phyloP scores from a whole-genome alignment of 2,113 vertebrate species.

The Pitta sordida region DNA sequence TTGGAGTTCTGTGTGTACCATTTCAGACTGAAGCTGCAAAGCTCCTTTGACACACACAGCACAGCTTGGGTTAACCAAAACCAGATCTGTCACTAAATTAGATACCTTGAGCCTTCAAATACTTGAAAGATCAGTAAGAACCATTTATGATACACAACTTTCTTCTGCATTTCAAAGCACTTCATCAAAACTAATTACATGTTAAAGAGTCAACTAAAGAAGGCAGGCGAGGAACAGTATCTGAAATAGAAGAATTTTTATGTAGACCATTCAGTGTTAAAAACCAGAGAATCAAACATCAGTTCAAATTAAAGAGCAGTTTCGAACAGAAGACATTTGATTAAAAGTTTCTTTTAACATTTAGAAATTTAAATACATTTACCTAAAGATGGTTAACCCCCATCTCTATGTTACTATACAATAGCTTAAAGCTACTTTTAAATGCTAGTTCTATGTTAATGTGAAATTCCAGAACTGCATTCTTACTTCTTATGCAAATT shows the following conservation, averaged over 20 bases:
- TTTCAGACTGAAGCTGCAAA: neutral
- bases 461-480: conserved; percentile 59
- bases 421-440: conserved; percentile 69
- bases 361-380: conserved; percentile 80
- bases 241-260: conserved; percentile 63
- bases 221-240: conserved; percentile 1
- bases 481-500: neutral
- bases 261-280: conserved; percentile 65
- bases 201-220: neutral
- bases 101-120: neutral
- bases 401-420: conserved; percentile 72
- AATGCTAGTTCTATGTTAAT: conserved; percentile 71
- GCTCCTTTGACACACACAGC: neutral
- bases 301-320: conserved; percentile 52
- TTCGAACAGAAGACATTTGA: conserved; percentile 70
- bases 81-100: neutral
- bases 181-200: neutral
- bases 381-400: conserved; percentile 71
- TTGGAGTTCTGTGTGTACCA: neutral
- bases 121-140: neutral
- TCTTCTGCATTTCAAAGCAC: neutral
- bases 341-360: conserved; percentile 75
- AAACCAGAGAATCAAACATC: conserved; percentile 55
- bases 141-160: neutral
- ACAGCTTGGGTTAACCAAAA: neutral